Conservation (phyloP, 1,140 invertebrate species). For the Drosophila rhopaloa region DNA sequence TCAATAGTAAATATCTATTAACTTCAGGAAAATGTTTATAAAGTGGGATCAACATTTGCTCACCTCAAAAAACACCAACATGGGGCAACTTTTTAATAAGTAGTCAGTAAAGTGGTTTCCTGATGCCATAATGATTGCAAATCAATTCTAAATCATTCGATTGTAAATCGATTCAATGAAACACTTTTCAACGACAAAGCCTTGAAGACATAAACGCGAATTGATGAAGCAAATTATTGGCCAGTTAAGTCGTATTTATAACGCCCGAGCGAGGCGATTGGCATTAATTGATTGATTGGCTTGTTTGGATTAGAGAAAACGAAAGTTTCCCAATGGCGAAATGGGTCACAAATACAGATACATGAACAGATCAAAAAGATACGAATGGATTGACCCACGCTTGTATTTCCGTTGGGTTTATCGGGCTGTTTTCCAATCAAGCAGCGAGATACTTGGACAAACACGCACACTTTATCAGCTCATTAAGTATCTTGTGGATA, state of each 20-base stretch:
- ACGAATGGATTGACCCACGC: slow-evolving; percentile 42
- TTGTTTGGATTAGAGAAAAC: slow-evolving; percentile 77
- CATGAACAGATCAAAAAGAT: slow-evolving; percentile 37
- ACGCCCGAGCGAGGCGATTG: slow-evolving; percentile 46
- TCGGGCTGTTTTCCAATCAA: slow-evolving; percentile 55
- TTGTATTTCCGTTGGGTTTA: slow-evolving; percentile 41
- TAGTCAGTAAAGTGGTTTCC: slow-evolving; percentile 24
- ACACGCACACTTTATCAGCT: slow-evolving; percentile 70
- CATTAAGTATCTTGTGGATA: slow-evolving; percentile 63
- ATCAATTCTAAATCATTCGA: slow-evolving; percentile 70
- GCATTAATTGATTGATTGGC: slow-evolving; percentile 77
- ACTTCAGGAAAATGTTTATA: slow-evolving; percentile 1
- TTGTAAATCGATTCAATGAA: slow-evolving; percentile 54
- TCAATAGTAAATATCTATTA: too few species aligned
- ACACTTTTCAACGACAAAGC: slow-evolving; percentile 39
- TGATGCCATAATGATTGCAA: slow-evolving; percentile 63
- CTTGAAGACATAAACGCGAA: slow-evolving; percentile 60
- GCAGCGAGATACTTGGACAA: slow-evolving; percentile 32
- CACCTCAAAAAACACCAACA: background rate
- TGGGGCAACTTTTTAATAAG: slow-evolving; percentile 45
- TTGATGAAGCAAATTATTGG: slow-evolving; percentile 72
- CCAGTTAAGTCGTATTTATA: slow-evolving; percentile 51
- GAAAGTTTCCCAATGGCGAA: slow-evolving; percentile 62
- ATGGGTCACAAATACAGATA: slow-evolving; percentile 62
- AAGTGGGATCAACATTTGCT: background rate